These are phyloP conservation scores for Danio jaintianensis DNA, from an alignment of 2,797 vertebrate species.

Conservation along the genomic window DNA sequence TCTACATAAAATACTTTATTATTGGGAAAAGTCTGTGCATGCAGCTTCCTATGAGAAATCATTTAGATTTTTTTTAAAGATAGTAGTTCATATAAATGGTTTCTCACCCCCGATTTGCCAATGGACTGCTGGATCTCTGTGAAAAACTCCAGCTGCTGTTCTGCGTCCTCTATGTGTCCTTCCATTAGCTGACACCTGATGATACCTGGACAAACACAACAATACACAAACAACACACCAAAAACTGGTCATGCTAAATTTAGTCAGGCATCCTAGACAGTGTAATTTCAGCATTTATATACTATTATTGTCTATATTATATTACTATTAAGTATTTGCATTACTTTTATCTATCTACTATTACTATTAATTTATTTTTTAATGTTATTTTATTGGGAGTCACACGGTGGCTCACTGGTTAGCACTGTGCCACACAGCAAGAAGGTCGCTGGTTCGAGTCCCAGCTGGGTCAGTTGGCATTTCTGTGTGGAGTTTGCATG, in stretches of 20 bases:
- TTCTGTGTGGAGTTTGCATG: no score
- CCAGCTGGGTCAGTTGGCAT: no score
- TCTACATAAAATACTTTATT: background rate
- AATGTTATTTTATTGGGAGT: no score
- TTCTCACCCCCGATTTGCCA: constrained; percentile 89
- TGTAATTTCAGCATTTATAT: background rate
- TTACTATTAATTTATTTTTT: background rate
- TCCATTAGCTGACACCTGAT: constrained; percentile 92
- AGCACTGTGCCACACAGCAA: no score
- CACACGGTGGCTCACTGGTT: no score
- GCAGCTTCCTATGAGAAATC: background rate
- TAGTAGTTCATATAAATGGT: background rate
- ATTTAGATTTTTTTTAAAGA: background rate
- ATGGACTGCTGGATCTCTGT: constrained; percentile 93
- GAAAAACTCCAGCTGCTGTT: constrained; percentile 94
- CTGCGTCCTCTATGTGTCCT: constrained; percentile 89
- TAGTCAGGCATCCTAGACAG: background rate
- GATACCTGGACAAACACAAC: constrained; percentile 81
- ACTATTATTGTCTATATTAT: background rate
- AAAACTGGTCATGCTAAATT: background rate
- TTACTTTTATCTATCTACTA: background rate
- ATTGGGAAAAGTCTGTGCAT: background rate
- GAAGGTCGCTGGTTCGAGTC: no score
- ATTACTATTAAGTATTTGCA: background rate
- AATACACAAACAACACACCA: background rate